These are phyloP conservation scores for Bagarius yarrelli DNA, from an alignment of 2,113 vertebrate species.

Conservation along the genomic window DNA sequence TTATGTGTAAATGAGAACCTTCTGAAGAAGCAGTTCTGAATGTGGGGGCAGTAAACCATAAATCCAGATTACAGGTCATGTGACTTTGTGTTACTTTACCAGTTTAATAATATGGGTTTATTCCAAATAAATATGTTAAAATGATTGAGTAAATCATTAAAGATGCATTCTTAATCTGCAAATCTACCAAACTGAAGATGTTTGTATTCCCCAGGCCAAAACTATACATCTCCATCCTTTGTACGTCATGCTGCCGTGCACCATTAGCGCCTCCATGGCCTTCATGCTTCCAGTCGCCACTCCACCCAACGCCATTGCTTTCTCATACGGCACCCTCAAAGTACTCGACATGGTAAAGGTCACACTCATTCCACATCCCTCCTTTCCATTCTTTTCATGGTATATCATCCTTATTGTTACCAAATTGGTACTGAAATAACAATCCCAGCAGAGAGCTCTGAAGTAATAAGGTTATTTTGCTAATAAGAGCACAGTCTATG, in stretches of 20 bases:
- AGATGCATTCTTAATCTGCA: not conserved
- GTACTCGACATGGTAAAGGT: slow-evolving; percentile 85
- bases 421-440: not conserved
- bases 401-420: not conserved
- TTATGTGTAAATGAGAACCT: not conserved
- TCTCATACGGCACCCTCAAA: slow-evolving; percentile 85
- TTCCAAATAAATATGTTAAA: no score
- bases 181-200: not conserved
- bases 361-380: not conserved
- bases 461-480: not conserved
- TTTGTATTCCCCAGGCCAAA: slow-evolving; percentile 69
- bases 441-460: not conserved
- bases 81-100: no score
- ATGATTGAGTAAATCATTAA: not conserved
- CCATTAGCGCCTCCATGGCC: slow-evolving; percentile 81
- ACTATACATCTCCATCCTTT: slow-evolving; percentile 83
- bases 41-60: no score
- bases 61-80: not conserved
- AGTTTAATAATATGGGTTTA: no score
- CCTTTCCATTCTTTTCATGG: not conserved
- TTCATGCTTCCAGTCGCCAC: slow-evolving; percentile 97
- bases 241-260: slow-evolving; percentile 90
- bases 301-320: slow-evolving; percentile 88
- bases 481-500: not conserved
- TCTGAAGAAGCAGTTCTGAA: not conserved